phyloP scores from a whole-genome alignment of 2,113 vertebrate species.

The Sprattus sprattus region DNA sequence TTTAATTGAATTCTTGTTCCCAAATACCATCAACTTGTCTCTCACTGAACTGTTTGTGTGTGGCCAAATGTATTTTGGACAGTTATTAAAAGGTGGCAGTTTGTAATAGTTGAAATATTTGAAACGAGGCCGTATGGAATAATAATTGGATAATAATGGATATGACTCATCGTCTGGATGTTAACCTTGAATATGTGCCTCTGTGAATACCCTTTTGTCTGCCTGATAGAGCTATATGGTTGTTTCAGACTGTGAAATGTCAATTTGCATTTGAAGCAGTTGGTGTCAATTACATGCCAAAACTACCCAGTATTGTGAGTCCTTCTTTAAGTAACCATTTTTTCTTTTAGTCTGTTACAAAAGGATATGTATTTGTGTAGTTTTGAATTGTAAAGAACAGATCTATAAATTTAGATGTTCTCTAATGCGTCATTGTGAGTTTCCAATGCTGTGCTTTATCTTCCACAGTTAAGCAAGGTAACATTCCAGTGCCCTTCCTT shows the following conservation, averaged over 20 bases:
- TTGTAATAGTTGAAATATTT: not conserved
- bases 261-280: not conserved
- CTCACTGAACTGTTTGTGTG: not conserved
- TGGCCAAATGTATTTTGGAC: not conserved
- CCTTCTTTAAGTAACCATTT: not conserved
- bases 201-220: not conserved
- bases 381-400: not conserved
- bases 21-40: not conserved
- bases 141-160: not conserved
- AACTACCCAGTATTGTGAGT: not conserved
- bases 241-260: not conserved
- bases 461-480: not conserved
- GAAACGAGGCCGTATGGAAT: not conserved
- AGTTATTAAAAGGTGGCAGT: not conserved
- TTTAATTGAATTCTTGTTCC: not conserved
- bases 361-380: not conserved
- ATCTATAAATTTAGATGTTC: not conserved
- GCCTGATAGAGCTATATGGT: not conserved
- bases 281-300: not conserved
- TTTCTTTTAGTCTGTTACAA: not conserved
- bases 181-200: conserved; percentile 4
- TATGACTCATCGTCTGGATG: not conserved
- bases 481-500: conserved; percentile 1
- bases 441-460: not conserved
- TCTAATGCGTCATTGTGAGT: not conserved